A percentile compares a stretch with the other conserved stretches of the same genome.
Conservation (phyloP, 2,113 vertebrate species). For the Mionectes macconnelli region DNA sequence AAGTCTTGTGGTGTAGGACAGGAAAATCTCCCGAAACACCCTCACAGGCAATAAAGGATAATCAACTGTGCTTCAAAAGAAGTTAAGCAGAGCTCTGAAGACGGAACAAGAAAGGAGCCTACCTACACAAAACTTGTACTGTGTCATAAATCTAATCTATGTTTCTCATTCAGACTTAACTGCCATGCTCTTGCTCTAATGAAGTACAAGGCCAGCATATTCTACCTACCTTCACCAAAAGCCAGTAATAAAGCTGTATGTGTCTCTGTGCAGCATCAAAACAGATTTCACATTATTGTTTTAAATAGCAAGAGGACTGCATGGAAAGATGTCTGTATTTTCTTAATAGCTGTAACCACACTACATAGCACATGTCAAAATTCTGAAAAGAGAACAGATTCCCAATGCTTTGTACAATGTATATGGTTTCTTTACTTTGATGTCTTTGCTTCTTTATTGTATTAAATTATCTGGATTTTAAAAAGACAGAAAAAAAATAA, state of each 20-base stretch:
- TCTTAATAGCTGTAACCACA: constrained; percentile 68
- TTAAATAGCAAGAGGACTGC: constrained; percentile 40
- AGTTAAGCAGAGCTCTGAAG: constrained; percentile 32
- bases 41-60: constrained; percentile 17
- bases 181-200: neutral
- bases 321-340: constrained; percentile 66
- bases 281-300: constrained; percentile 44
- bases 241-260: neutral
- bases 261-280: constrained; percentile 65
- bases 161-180: neutral
- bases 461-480: constrained; percentile 65
- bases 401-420: constrained; percentile 62
- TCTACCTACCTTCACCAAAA: constrained; percentile 25
- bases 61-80: constrained; percentile 11
- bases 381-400: constrained; percentile 76
- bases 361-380: constrained; percentile 68
- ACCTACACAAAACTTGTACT: neutral
- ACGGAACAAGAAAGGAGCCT: neutral
- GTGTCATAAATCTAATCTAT: constrained; percentile 13
- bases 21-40: neutral
- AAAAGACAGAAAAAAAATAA: neutral
- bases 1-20: neutral
- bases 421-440: constrained; percentile 74
- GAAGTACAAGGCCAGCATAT: neutral
- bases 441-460: constrained; percentile 70